Base-by-base conservation (phyloP, 2,888 invertebrate genomes). In the Epinotia ramella region DNA sequence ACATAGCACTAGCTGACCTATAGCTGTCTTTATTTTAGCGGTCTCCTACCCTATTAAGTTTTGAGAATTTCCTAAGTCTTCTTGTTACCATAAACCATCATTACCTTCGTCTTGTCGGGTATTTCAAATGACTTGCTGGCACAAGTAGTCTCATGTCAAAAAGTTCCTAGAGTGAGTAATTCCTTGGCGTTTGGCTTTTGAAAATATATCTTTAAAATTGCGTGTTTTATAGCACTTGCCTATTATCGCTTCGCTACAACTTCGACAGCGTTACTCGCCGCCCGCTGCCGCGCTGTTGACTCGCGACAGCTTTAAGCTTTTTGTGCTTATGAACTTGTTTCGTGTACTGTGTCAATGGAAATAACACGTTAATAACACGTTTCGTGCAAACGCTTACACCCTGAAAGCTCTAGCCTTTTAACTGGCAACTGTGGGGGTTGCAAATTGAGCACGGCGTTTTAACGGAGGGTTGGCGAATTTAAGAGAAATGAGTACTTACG, bases 271-370 rank as follows among this genome's bases (percentile, higher is more conserved):
- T 2, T 53, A 53, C 59, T 59, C 3, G 28, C 57, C 49, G 12
- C 59, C 64, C 44, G 57, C 49, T 70, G 49, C 33, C 64, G 69
- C 69, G 69, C 65, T 65, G 65, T 65, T 74, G 70, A 74, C 49
- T 74, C 70, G 74, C 74, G 74, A 74, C 70, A 73, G 73, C 73
- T 62, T 73, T 65, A 59, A 60, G 74, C 74, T 70, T 74, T 74
- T 74, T 24, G 40, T 69, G 74, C 69, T 70, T 74, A 74, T 69
- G 69, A 69, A 70, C 69, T 74, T 73, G 62, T 67, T 67, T 68
- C 67, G 64, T 56, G 40, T 69, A 69, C 46, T 64, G 57, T 74
- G 46, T 68, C 73, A 73, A 73, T 73, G 49, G 73, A 73, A 73
- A 73, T 73, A 73, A 69, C 74, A 73, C 62, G 63, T 68, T 63